Base-by-base conservation (phyloP, 2,888 invertebrate species). In the Caenorhabditis angaria region DNA sequence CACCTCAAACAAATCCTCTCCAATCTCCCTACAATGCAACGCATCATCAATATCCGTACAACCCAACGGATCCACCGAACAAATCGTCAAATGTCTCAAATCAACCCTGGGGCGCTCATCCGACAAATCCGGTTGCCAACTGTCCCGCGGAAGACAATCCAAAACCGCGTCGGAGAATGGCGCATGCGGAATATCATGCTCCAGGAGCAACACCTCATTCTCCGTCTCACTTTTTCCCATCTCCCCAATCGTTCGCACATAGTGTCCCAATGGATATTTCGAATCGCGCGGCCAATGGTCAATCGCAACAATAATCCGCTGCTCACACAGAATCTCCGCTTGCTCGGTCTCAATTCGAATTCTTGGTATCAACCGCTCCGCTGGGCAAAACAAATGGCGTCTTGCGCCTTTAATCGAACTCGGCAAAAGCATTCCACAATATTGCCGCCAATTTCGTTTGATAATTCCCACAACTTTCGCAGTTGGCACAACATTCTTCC, bases 41-140 rank as follows among this genome's bases (percentile, higher is more conserved):
- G 99, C 97, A 88, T 99, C 99, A 88, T 99, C 99, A 76, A 99
- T 97, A 88, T 99, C 99, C 0, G 97, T 99, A 88, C 97, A 99
- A 0, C 97, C 97, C 0, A 95, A 95, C 2, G 97, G 97, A 90
- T 97, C 82, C 1, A 78, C 86, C 10, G 86, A 86, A 87, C 96
- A 97, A 53, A 99, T 92, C 84, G 92, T 92, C 3, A 95, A 88
- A 63, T 93, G 91, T 14, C 97, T 92, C 0, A 99, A 90, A 88
- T 99, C 96, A 12, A 91, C 92, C 25, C 97, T 91, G 82, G 79
- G 78, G 0, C 59, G 27, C 8, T 72, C 59, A 22, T 73, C 65
- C 91, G 25, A 91, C 91, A 82, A 67, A 58, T 81, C 73, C n/a
- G 85, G 85, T 6, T 61, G 59, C 85, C 85, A 85, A 27, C 81